These are phyloP conservation scores for Romanogobio albipinnatus DNA, from an alignment of 2,113 vertebrate species.

Conservation along the genomic window DNA sequence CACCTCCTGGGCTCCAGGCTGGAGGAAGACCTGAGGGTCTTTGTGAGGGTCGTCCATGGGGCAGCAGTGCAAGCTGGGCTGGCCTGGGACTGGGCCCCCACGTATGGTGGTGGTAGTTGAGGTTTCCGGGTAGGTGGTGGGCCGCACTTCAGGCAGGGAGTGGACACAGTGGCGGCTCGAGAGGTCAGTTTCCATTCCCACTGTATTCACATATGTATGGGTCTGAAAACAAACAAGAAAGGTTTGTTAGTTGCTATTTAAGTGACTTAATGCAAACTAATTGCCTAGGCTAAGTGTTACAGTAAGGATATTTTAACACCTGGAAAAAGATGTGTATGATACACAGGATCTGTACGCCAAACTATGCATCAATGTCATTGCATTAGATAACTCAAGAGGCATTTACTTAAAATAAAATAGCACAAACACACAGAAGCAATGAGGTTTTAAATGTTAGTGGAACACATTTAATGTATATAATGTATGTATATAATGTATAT, in stretches of 20 bases:
- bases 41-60: conserved; percentile 81
- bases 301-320: neutral
- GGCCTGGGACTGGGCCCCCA: conserved; percentile 67
- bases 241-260: neutral
- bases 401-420: neutral
- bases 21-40: conserved; percentile 90
- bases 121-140: conserved; percentile 79
- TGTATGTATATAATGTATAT: neutral
- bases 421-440: neutral
- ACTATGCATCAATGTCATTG: neutral
- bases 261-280: neutral
- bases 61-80: conserved; percentile 78
- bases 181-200: conserved; percentile 86
- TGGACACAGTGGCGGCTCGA: conserved; percentile 89
- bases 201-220: conserved; percentile 97
- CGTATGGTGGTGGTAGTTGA: conserved; percentile 74
- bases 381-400: neutral
- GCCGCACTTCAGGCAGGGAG: conserved; percentile 87
- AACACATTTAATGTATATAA: neutral
- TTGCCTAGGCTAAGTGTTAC: neutral
- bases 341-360: neutral
- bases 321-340: neutral
- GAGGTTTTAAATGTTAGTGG: neutral
- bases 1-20: conserved; percentile 87
- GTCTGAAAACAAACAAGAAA: conserved; percentile 74